Base-by-base conservation (phyloP, 64 coral and sea anemone species). In the Stichodactyla helianthus region DNA sequence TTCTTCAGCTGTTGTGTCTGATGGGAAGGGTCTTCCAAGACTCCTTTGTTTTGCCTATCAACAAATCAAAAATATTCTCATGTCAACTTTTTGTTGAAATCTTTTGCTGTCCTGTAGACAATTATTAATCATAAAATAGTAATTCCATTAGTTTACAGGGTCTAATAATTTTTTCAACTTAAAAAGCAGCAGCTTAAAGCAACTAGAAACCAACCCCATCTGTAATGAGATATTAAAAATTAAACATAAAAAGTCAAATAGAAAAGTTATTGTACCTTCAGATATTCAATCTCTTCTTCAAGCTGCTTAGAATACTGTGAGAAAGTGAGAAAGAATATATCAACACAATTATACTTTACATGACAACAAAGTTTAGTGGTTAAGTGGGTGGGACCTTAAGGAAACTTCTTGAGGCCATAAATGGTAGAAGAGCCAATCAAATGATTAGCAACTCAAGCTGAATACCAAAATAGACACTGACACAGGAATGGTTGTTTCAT, bases 251-350 rank as follows among this genome's bases (percentile, higher is more conserved):
- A 13, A 60, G 17, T 17, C 2, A 60, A 60, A 1, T 60, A 60
- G 13, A 60, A 15, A 60, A 62, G 14, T 5, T 5, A 5, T n/a
- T 77, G 89, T 74, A 99, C 97, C 93, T 99, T 99, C 1, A 99
- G 84, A 79, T 95, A 95, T 27, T 99, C 97, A 86, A 99, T 99
- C 88, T 99, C 97, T 61, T 99, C 97, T 61, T 99, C 97, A 54
- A 99, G 86, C 67, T 99, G 97, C 86, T 95, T 99, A 20, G 88
- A 86, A 87, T 90, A 95, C 93, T 99, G 80, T 50, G n/a, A n/a
- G n/a, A 87, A 86, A 28, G 53, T 58, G 18, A 57, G 59, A 18
- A 56, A 70, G 20, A 63, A 70, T 70, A 23, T 68, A 2, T 68
- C 19, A 0, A 22, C 19, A 93, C 93, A 65, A 65, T 16, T 20